These are phyloP conservation scores for Myrmecobius fasciatus DNA, from an alignment of 2,113 vertebrate genomes.

Conservation along the genomic window DNA sequence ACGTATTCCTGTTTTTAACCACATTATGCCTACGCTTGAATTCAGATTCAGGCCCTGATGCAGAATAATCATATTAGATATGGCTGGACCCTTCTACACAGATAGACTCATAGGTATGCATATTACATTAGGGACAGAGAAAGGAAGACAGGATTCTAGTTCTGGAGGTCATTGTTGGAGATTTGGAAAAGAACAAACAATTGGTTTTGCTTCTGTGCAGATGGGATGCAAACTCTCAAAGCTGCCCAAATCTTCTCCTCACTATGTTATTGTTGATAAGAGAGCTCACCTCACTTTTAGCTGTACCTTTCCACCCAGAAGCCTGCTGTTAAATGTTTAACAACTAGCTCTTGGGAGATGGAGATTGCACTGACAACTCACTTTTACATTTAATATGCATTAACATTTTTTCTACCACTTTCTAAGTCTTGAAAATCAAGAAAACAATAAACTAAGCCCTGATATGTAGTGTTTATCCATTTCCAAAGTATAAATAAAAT, in stretches of 20 bases:
- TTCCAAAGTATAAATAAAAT: background rate
- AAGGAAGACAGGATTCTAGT: background rate
- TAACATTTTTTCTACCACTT: background rate
- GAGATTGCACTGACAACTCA: background rate
- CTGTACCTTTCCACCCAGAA: background rate
- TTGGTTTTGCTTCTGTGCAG: background rate
- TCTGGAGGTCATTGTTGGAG: background rate
- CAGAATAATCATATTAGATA: slow-evolving; percentile 5
- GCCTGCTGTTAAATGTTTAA: background rate
- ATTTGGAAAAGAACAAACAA: background rate
- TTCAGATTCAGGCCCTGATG: background rate
- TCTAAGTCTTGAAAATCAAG: background rate
- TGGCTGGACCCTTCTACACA: background rate
- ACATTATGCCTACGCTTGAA: background rate
- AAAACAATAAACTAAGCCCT: background rate
- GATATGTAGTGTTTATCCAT: background rate
- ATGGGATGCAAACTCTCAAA: background rate
- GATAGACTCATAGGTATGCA: background rate
- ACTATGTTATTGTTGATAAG: background rate
- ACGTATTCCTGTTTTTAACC: background rate
- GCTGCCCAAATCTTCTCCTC: background rate
- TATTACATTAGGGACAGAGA: slow-evolving; percentile 5
- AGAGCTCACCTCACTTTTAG: background rate
- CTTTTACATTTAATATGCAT: background rate
- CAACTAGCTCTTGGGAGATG: background rate